Percentiles rank a stretch among this genome's conserved stretches.
phyloP scores from a whole-genome alignment of 2,113 vertebrate species.

The Pipa parva region DNA sequence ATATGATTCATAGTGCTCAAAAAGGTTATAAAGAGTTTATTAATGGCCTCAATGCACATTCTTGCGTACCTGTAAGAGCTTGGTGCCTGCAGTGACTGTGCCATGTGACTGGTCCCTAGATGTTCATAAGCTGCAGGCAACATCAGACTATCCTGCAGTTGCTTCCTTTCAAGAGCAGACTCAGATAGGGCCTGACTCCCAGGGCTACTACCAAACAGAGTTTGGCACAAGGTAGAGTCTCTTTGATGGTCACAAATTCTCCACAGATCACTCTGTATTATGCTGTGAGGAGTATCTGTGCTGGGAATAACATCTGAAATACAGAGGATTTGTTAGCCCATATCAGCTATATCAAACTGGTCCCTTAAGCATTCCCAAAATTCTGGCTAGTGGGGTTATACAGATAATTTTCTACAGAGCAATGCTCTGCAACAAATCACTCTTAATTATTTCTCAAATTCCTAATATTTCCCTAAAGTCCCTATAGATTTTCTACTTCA shows the following conservation, averaged over 20 bases:
- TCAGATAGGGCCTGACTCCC: conserved; percentile 28
- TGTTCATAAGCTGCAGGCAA: conserved; percentile 28
- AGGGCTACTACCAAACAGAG: conserved; percentile 33
- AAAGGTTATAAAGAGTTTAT: too few species aligned
- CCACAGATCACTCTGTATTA: conserved; percentile 31
- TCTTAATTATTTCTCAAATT: too few species aligned
- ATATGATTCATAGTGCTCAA: too few species aligned
- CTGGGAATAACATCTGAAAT: conserved; percentile 26
- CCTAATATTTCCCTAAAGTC: too few species aligned
- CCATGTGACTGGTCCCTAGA: conserved; percentile 17
- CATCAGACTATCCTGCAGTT: conserved; percentile 24
- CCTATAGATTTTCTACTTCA: too few species aligned
- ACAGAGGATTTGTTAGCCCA: background rate
- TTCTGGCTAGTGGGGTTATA: too few species aligned
- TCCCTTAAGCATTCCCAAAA: too few species aligned
- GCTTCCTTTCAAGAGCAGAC: conserved; percentile 20
- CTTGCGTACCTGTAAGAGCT: conserved; percentile 23
- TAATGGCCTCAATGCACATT: background rate
- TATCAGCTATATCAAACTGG: background rate
- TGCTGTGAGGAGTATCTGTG: conserved; percentile 17
- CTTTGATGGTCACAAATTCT: conserved; percentile 29
- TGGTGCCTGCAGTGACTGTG: conserved; percentile 15
- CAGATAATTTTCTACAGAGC: too few species aligned
- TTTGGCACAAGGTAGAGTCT: conserved; percentile 31
- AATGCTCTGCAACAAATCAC: too few species aligned